Evolutionary conservation across 2,113 vertebrate genomes (phyloP).

Genomic region (Fulmarus glacialis): DNA sequence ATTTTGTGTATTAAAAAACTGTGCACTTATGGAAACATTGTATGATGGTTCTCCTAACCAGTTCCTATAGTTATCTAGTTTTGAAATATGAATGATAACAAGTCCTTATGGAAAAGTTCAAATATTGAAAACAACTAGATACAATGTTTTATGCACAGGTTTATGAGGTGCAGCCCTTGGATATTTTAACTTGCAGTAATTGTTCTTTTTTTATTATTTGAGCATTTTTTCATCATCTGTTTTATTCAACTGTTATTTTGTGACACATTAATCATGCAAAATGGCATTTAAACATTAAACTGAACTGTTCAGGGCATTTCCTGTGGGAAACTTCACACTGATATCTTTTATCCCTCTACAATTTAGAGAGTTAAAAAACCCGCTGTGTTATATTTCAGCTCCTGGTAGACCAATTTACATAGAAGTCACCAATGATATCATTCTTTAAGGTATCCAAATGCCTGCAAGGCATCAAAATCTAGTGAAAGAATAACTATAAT

Average conservation of each 20-base stretch:
- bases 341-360: background rate
- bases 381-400: background rate
- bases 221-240: background rate
- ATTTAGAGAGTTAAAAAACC: accelerated
- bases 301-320: background rate
- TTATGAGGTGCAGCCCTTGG: background rate
- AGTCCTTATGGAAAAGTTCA: background rate
- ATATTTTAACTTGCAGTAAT: background rate
- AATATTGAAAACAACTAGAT: background rate
- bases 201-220: background rate
- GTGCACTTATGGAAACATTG: background rate
- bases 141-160: background rate
- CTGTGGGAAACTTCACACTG: background rate
- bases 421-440: background rate
- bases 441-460: background rate
- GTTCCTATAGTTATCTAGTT: background rate
- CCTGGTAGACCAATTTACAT: background rate
- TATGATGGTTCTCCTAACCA: background rate
- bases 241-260: background rate
- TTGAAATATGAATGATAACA: background rate
- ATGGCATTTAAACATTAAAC: background rate
- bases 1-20: background rate
- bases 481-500: background rate
- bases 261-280: background rate
- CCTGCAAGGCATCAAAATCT: background rate